Conservation (phyloP, 2,888 invertebrate genomes). For the Caenorhabditis japonica region DNA sequence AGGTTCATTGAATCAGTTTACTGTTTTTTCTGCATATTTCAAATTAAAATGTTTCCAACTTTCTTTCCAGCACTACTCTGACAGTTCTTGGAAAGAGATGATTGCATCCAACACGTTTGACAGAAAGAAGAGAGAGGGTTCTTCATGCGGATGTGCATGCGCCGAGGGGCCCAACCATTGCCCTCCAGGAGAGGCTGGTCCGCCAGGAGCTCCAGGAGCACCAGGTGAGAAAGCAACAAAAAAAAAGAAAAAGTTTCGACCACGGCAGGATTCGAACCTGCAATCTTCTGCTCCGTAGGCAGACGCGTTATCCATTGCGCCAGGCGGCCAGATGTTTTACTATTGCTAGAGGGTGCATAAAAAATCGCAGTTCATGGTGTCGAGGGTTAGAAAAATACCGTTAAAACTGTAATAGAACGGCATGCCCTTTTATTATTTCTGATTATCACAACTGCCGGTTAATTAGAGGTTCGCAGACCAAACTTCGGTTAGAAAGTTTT, state of each 20-base stretch:
- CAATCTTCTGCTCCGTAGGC: conserved; percentile 78
- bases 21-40: too few species aligned
- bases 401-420: too few species aligned
- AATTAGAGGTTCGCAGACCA: too few species aligned
- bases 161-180: conserved; percentile 40
- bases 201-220: conserved; percentile 42
- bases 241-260: conserved; percentile 53
- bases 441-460: too few species aligned
- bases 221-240: conserved; percentile 26
- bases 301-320: conserved; percentile 74
- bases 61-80: conserved; percentile 33
- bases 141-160: conserved; percentile 33
- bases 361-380: too few species aligned
- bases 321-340: conserved; percentile 32
- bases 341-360: not conserved
- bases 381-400: too few species aligned
- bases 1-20: too few species aligned
- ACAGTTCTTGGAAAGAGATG: conserved; percentile 42
- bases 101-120: conserved; percentile 38
- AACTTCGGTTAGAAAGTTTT: too few species aligned
- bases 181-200: conserved; percentile 42
- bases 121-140: conserved; percentile 39
- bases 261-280: conserved; percentile 77
- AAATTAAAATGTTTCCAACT: too few species aligned
- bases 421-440: too few species aligned